Conservation (phyloP, 2,797 vertebrate species). For the Peromyscus aztecus region DNA sequence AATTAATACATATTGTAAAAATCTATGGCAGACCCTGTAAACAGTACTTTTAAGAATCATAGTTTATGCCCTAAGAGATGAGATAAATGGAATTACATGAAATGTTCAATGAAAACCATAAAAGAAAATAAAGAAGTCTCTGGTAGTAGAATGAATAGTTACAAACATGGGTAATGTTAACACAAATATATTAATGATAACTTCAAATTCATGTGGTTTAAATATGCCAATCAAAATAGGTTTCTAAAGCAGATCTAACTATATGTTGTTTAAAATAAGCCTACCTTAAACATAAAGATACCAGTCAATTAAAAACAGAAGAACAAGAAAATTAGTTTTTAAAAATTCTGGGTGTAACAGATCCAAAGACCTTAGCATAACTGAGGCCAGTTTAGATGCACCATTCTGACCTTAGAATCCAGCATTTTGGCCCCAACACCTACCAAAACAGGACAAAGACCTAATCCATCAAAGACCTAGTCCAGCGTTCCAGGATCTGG, state of each 20-base stretch:
- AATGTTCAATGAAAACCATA: not conserved
- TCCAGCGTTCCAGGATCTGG: not conserved
- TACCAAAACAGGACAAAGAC: not conserved
- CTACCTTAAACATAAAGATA: not conserved
- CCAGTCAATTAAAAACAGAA: not conserved
- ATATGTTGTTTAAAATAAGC: not conserved
- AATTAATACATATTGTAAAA: not conserved
- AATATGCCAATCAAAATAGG: not conserved
- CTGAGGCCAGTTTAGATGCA: too few species aligned
- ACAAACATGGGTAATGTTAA: not conserved
- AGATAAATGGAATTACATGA: not conserved
- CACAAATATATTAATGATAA: not conserved
- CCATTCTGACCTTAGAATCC: not conserved
- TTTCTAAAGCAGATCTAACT: not conserved
- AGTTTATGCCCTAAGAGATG: not conserved
- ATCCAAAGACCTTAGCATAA: not conserved
- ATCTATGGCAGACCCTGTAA: not conserved
- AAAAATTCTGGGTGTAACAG: not conserved
- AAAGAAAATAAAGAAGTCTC: not conserved
- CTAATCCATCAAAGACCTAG: not conserved
- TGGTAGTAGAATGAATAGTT: not conserved
- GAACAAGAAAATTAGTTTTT: not conserved
- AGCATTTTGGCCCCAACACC: too few species aligned
- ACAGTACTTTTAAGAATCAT: not conserved
- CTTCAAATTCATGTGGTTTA: not conserved